phyloP scores from a whole-genome alignment of 1,140 invertebrate genomes.

The Phortica variegata region DNA sequence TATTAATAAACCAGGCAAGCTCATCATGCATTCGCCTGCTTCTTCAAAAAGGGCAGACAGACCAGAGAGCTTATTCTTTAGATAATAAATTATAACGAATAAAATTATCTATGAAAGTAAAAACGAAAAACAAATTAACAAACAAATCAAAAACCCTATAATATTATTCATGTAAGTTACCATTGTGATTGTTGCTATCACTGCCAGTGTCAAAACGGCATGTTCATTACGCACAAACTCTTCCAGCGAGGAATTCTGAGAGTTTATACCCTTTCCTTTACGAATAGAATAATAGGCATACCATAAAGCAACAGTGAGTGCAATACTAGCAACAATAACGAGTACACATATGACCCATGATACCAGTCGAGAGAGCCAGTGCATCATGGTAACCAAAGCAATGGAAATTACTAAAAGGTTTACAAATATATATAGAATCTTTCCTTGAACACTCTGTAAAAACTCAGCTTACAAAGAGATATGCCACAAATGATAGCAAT shows the following conservation, averaged over 20 bases:
- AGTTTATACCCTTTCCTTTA: conserved; percentile 54
- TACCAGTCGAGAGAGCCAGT: conserved; percentile 78
- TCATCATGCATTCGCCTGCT: conserved; percentile 79
- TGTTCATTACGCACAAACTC: conserved; percentile 84
- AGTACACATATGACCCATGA: conserved; percentile 84
- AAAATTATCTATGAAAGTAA: conserved; percentile 79
- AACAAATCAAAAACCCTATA: too few species aligned
- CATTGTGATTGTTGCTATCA: conserved; percentile 80
- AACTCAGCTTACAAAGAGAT: conserved; percentile 75
- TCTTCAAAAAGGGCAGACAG: conserved; percentile 83
- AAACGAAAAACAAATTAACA: background rate
- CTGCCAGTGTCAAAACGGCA: conserved; percentile 78
- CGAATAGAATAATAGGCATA: conserved; percentile 83
- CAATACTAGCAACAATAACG: conserved; percentile 73
- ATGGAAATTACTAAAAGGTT: conserved; percentile 71
- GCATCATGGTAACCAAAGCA: conserved; percentile 79
- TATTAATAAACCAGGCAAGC: conserved; percentile 81
- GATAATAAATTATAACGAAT: conserved; percentile 73
- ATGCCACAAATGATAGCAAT: conserved; percentile 79
- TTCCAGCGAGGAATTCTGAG: conserved; percentile 61
- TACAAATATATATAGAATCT: background rate
- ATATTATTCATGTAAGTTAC: too few species aligned
- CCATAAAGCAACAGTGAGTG: conserved; percentile 80
- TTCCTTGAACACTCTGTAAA: background rate
- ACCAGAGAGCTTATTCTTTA: conserved; percentile 78